These are phyloP conservation scores for Spinibarbus caldwelli DNA, from an alignment of 2,797 vertebrate species.

Conservation along the genomic window DNA sequence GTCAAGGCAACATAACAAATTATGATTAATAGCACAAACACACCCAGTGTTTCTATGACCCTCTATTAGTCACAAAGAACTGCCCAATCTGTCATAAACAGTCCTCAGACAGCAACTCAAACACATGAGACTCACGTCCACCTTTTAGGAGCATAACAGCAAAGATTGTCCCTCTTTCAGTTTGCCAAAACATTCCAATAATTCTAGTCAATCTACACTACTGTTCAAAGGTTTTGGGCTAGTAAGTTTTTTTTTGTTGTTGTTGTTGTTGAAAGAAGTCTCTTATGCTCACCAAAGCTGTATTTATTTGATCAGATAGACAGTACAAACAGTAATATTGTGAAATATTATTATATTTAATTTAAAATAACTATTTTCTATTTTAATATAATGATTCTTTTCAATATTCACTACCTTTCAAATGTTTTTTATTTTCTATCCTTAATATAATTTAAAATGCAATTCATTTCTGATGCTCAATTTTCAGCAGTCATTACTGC, in stretches of 20 bases:
- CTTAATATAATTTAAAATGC: background rate
- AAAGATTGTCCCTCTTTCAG: constrained; percentile 11
- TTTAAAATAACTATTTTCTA: background rate
- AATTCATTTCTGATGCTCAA: background rate
- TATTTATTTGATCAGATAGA: background rate
- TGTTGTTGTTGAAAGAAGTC: background rate
- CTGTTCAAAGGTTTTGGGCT: too few relatives aligned
- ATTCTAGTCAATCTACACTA: constrained; percentile 6
- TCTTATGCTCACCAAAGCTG: background rate
- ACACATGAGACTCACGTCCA: background rate
- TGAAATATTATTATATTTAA: background rate
- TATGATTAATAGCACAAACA: constrained; percentile 58
- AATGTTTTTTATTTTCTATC: too few relatives aligned
- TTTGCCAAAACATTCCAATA: constrained; percentile 35
- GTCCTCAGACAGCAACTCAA: constrained; percentile 37
- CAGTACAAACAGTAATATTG: background rate
- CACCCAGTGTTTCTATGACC: constrained; percentile 7
- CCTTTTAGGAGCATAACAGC: background rate
- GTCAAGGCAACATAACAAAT: constrained; percentile 42
- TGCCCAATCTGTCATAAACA: background rate
- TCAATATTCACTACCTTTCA: too few relatives aligned
- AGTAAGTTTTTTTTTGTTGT: background rate
- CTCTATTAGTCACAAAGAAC: constrained; percentile 17
- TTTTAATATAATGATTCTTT: background rate
- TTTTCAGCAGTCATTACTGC: background rate